These are phyloP conservation scores for Desmodus rotundus DNA, from an alignment of 2,113 vertebrate genomes.

Conservation along the genomic window DNA sequence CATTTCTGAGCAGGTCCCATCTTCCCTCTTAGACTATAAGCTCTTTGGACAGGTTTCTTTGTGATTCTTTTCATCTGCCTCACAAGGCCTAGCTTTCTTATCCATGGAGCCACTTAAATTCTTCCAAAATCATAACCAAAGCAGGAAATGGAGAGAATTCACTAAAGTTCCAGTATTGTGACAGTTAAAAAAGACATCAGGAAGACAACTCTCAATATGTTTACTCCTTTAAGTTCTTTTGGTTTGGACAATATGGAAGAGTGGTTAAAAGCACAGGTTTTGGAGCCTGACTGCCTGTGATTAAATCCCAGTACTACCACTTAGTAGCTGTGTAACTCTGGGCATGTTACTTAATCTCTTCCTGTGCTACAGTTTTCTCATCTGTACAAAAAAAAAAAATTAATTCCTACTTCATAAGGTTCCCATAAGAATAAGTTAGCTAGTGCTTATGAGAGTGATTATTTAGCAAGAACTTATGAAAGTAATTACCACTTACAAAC, in stretches of 20 bases:
- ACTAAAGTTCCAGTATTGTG: neutral
- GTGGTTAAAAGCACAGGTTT: neutral
- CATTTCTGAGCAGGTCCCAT: neutral
- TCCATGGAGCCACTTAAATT: neutral
- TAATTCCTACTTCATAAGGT: neutral
- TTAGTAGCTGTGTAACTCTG: neutral
- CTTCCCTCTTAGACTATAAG: neutral
- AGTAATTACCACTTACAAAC: neutral
- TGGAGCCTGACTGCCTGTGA: neutral
- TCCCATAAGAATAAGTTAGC: neutral
- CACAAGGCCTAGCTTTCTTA: neutral
- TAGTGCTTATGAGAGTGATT: neutral
- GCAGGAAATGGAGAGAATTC: neutral
- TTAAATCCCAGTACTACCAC: neutral
- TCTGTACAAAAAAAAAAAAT: neutral
- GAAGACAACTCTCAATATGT: neutral
- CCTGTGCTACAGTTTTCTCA: neutral
- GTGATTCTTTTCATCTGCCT: slow-evolving; percentile 29
- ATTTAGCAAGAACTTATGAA: neutral
- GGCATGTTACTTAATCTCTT: neutral
- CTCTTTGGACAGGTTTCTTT: neutral
- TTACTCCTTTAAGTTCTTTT: neutral
- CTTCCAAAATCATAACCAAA: slow-evolving; percentile 18
- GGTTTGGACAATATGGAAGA: neutral
- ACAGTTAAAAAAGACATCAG: neutral